Conservation (phyloP, 2,113 vertebrate genomes). For the Grammomys dolichurus region DNA sequence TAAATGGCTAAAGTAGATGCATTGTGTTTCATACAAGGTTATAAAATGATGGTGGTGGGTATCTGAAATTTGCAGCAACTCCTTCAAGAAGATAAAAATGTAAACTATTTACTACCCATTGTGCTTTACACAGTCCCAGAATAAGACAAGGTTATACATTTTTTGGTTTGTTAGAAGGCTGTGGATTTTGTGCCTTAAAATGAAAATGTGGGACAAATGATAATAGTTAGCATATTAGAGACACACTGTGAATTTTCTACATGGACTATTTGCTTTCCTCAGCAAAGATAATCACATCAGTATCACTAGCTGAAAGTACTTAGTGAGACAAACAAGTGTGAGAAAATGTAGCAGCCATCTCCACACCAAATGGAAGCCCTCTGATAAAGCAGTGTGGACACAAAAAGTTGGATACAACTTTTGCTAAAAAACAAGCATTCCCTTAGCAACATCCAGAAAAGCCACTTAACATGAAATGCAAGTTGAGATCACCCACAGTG, state of each 20-base stretch:
- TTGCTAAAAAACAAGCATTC: neutral
- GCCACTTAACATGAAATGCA: neutral
- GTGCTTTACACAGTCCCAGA: neutral
- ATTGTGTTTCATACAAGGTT: neutral
- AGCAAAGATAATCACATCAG: slow-evolving; percentile 27
- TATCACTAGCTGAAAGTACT: neutral
- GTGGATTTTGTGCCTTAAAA: slow-evolving; percentile 37
- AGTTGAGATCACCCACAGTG: slow-evolving; percentile 60
- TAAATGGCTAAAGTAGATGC: neutral
- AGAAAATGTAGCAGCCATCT: neutral
- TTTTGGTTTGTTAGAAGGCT: slow-evolving; percentile 46
- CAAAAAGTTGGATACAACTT: slow-evolving; percentile 16
- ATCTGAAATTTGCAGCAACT: slow-evolving; percentile 15
- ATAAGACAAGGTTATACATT: neutral
- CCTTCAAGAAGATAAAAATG: neutral
- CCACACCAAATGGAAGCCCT: slow-evolving; percentile 32
- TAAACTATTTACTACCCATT: neutral
- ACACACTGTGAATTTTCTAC: slow-evolving; percentile 40
- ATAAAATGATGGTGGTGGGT: neutral
- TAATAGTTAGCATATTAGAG: slow-evolving; percentile 41
- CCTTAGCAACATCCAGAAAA: slow-evolving; percentile 40
- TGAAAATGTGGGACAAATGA: slow-evolving; percentile 36
- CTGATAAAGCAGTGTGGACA: neutral
- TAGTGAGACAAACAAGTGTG: neutral
- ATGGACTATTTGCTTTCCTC: slow-evolving; percentile 43